Evolutionary conservation across 1,140 invertebrate species (phyloP), one percentile per base, ranked within the genome.

Genomic region (Lethrus apterus): DNA sequence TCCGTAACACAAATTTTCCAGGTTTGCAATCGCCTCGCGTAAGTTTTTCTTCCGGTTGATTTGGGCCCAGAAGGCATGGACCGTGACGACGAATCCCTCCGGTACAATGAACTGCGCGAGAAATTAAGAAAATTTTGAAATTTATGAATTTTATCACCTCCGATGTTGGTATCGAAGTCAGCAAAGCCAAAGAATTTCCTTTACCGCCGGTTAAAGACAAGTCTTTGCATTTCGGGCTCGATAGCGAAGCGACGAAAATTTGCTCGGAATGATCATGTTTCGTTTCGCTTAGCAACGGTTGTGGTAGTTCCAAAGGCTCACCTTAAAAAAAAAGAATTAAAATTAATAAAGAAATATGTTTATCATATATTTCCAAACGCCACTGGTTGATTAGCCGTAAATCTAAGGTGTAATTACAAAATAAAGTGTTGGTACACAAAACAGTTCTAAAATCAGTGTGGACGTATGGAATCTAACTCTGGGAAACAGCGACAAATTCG

Each of bases 191-290:
- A 2, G 84, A 85, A 7, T 77, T 74, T 18, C 79, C 83, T 66
- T 86, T 87, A 1, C 83, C 84, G 1, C 84, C 84, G 0, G 82
- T 80, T 11, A 79, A 56, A 2, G 56, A 47, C 1, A 68, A 57
- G 48, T 68, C 71, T 8, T 64, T 50, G 33, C 77, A 74, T 1
- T 59, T 61, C 3, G 53, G 49, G 9, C 70, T 62, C 8, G 66
- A 60, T 34, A 80, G 76, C 0, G 52, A 32, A 2, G 76, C 42
- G 24, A 75, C 61, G 35, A 74, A 30, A 51, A 57, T 9, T 54
- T 62, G 0, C 31, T 26, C n/a, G 13, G 38, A 23, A 15, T 41
- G 11, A 24, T 41, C n/a, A 1, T 8, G 8, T 29, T 11, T 10
- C 29, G 10, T 41, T 2, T 20, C 20, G 11, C 2, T 17, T 1